Conservation (phyloP, 2,797 vertebrate genomes). For the Hephaestus fuliginosus region DNA sequence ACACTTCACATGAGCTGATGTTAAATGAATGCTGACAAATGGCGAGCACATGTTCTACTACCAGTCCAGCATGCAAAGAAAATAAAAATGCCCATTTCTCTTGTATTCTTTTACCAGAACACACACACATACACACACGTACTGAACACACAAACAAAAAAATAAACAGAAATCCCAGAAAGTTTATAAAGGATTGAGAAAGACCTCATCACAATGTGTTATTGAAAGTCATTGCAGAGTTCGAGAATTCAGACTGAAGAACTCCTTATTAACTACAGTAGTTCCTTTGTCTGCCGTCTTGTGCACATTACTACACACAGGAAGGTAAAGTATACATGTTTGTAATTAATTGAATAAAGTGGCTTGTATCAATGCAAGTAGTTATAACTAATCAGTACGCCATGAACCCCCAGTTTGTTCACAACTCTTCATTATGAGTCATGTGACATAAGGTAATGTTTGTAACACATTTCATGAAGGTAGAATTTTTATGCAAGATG, state of each 20-base stretch:
- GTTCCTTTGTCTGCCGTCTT: background rate
- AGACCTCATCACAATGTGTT: background rate
- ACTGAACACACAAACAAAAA: background rate
- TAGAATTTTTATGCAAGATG: conserved; percentile 3
- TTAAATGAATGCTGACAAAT: conserved; percentile 8
- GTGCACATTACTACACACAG: background rate
- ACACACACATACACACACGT: too few species aligned
- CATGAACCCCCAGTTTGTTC: conserved; percentile 15
- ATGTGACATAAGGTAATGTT: conserved; percentile 38
- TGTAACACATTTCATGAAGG: conserved; percentile 45
- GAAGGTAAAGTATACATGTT: background rate
- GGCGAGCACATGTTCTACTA: background rate
- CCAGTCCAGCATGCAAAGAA: background rate
- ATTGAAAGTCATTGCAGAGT: background rate
- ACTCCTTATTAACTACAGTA: background rate
- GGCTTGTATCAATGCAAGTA: conserved; percentile 7
- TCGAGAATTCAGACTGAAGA: background rate
- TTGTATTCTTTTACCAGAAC: conserved; percentile 8
- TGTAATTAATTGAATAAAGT: conserved; percentile 9
- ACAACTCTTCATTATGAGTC: conserved; percentile 13
- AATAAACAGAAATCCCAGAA: background rate
- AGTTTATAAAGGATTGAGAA: background rate
- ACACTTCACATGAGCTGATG: background rate
- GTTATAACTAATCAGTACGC: background rate
- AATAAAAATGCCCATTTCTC: background rate